Evolutionary conservation across 2,113 vertebrate genomes (phyloP).

Genomic region (Erythrocebus patas): DNA sequence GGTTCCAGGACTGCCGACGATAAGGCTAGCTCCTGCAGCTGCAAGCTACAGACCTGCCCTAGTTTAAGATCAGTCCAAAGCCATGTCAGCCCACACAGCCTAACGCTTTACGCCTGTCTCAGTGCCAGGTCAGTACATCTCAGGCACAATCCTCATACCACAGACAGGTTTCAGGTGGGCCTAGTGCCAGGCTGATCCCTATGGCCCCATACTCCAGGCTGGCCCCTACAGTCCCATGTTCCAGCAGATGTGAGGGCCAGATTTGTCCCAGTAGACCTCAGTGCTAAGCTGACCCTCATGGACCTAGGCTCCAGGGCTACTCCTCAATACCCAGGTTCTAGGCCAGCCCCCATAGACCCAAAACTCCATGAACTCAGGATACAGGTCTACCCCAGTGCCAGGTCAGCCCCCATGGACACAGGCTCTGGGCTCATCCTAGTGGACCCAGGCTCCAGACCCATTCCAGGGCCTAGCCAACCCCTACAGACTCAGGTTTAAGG

Average conservation of each 20-base stretch:
- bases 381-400: neutral
- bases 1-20: neutral
- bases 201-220: neutral
- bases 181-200: neutral
- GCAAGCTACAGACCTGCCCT: neutral
- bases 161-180: neutral
- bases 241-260: neutral
- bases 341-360: neutral
- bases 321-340: neutral
- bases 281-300: neutral
- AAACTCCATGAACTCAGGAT: neutral
- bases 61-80: neutral
- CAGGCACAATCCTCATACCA: neutral
- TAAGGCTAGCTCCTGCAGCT: neutral
- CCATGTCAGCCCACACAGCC: neutral
- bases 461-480: neutral
- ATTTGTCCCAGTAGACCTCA: neutral
- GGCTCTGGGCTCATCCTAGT: neutral
- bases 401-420: too few species aligned
- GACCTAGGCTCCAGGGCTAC: neutral
- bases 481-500: neutral
- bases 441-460: neutral
- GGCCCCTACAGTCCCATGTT: neutral
- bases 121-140: neutral
- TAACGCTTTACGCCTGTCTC: neutral